phyloP scores from a whole-genome alignment of 2,888 invertebrate species.

The Allolobophora icterica region DNA sequence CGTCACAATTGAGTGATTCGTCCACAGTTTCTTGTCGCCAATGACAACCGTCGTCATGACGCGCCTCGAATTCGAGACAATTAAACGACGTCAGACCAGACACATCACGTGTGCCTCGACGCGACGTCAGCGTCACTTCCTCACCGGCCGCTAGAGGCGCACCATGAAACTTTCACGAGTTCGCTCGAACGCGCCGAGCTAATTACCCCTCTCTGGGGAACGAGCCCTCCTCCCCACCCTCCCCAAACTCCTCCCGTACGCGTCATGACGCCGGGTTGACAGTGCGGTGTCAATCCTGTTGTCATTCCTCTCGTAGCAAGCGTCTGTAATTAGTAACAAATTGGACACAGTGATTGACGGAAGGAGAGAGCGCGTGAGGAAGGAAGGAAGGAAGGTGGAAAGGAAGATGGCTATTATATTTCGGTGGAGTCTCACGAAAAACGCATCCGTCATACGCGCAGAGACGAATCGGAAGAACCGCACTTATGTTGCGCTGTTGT shows the following conservation, averaged over 20 bases:
- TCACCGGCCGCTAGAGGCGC: not conserved
- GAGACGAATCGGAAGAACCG: not conserved
- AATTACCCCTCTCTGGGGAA: not conserved
- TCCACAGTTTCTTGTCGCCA: not conserved
- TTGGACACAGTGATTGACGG: not conserved
- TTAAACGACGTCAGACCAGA: not conserved
- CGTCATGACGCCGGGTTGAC: not conserved
- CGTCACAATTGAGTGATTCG: no score
- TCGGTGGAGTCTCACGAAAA: not conserved
- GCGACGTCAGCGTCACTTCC: not conserved
- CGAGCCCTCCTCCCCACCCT: not conserved
- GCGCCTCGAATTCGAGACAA: not conserved
- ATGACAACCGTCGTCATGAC: constrained; percentile 17
- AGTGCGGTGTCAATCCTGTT: not conserved
- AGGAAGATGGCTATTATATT: constrained; percentile 17
- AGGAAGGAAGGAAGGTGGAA: not conserved
- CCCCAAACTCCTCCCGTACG: not conserved
- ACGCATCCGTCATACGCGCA: not conserved
- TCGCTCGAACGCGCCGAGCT: not conserved
- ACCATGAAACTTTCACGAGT: not conserved
- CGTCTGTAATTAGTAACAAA: constrained; percentile 11
- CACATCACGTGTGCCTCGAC: no score
- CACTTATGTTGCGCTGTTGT: not conserved
- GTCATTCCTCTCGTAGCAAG: not conserved
- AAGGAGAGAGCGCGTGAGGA: not conserved